Evolutionary conservation across 2,113 vertebrate genomes (phyloP), one percentile per base, ranked within the genome.

Genomic region (Tylochromis polylepis): DNA sequence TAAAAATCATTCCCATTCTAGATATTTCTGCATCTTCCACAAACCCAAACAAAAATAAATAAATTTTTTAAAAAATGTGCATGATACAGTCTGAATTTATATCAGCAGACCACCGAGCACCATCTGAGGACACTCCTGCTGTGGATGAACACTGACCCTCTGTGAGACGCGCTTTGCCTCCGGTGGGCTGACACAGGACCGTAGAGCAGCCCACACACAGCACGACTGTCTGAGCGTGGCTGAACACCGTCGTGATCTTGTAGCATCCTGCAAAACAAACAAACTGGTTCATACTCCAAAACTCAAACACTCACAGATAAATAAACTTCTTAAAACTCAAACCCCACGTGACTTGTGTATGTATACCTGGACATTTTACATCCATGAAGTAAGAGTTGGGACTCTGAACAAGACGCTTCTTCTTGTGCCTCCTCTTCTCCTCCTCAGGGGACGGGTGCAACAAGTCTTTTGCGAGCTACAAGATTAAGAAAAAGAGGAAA

Each of bases 311-410:
- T 46, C 2, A 46, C 67, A 11, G 36, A 2, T 24, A 67, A 67
- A 41, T 43, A 14, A 20, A 49, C 46, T 3, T 6, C 14, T 6
- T 49, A 15, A 16, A 20, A 12, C 31, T 29, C 24, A 75, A 75
- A 46, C 67, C 41, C 22, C 41, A 3, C 16, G 24, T 29, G 43
- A 77, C 24, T 0, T 31, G 24, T 38, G 20, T 15, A n/a, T 5
- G 18, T 6, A 1, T 90, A 97, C 97, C 97, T 95, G 97, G 97
- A 94, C 97, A 98, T 53, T 98, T 98, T 3, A 98, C 97, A 72
- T 98, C 97, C 97, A 98, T 98, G 90, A 98, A 98, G 88, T 98
- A 98, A 59, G 97, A 98, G 92, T 98, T 98, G 3, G 97, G 97
- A 91, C 98, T 97, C 96, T 98, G 97, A 59, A 98, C 97, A 81